Base-by-base conservation (phyloP, 2,113 vertebrate genomes). In the Festucalex cinctus region DNA sequence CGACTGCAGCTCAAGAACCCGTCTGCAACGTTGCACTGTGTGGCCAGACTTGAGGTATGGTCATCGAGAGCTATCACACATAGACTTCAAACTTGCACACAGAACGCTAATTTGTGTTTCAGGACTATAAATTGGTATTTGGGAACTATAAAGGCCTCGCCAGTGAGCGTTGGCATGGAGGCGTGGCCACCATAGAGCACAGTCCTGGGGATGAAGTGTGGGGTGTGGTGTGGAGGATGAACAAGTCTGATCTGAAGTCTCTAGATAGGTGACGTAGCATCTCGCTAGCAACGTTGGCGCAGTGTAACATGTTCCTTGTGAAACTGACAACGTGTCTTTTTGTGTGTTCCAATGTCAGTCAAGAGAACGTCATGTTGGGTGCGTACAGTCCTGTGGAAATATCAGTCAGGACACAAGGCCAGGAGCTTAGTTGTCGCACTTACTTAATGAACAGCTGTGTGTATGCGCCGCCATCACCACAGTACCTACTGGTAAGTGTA, bases 181-280 rank as follows among this genome's bases (percentile, higher is more conserved):
- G 94, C 46, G 92, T 92, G 78, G 95, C 95, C 69, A 96, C 95
- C 63, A 90, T 97, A 76, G 88, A 92, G 79, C 83, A 90, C 75
- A 95, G 93, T 74, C 91, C 91, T 0, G 92, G 92, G 58, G 94
- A 95, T 0, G 94, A 95, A 88, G 95, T 97, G 2, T 98, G 95
- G 95, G 96, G 95, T 54, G 82, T 96, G 61, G 91, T 97, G 44
- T 98, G 95, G 95, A 95, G 83, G 85, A 91, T 97, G 92, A 92
- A 88, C 77, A 19, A 86, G 81, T 87, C 88, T 61, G 91, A 95
- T 85, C 83, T 95, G 67, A 90, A 88, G 86, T 90, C 86, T 64
- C 73, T 92, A n/a, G 90, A 98, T 91, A 91, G 93, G 95, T 95
- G 89, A 44, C 16, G 2, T 19, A 6, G 17, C 53, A 5, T 13